Evolutionary conservation across 1,140 invertebrate species (phyloP).

Genomic region (Linepithema humile): DNA sequence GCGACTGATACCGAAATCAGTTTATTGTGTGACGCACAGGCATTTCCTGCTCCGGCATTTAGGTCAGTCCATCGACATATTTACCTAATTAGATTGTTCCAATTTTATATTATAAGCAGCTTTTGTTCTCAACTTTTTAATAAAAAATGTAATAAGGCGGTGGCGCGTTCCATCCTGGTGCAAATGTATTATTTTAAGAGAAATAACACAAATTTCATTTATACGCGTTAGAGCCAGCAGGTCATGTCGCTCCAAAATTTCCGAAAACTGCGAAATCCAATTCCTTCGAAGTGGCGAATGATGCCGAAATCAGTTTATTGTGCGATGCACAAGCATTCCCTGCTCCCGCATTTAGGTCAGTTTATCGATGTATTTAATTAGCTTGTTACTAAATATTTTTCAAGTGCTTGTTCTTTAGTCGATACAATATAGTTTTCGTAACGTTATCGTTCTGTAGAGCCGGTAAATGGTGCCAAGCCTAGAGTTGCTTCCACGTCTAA

Average conservation of each 20-base stretch:
- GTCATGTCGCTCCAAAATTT: conserved; percentile 86
- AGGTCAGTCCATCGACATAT: conserved; percentile 66
- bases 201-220: conserved; percentile 34
- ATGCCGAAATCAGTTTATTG: conserved; percentile 83
- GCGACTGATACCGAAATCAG: conserved; percentile 73
- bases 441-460: conserved; percentile 83
- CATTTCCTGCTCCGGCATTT: conserved; percentile 84
- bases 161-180: conserved; percentile 19
- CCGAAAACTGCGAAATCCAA: conserved; percentile 80
- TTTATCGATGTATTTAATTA: conserved; percentile 42
- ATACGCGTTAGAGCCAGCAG: conserved; percentile 85
- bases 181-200: not conserved
- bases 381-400: not conserved
- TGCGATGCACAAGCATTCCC: conserved; percentile 88
- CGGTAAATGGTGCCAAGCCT: conserved; percentile 88
- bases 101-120: too few relatives aligned
- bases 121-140: too few relatives aligned
- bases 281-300: conserved; percentile 68
- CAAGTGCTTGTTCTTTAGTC: not conserved
- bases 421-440: not conserved
- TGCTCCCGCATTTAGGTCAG: conserved; percentile 80
- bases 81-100: too few relatives aligned
- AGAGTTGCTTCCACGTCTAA: conserved; percentile 84
- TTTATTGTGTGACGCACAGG: conserved; percentile 88
- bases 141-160: conserved; percentile 12